Evolutionary conservation across 2,797 vertebrate species (phyloP), one percentile per base, ranked within the genome.

Genomic region (Peromyscus melanophrys): DNA sequence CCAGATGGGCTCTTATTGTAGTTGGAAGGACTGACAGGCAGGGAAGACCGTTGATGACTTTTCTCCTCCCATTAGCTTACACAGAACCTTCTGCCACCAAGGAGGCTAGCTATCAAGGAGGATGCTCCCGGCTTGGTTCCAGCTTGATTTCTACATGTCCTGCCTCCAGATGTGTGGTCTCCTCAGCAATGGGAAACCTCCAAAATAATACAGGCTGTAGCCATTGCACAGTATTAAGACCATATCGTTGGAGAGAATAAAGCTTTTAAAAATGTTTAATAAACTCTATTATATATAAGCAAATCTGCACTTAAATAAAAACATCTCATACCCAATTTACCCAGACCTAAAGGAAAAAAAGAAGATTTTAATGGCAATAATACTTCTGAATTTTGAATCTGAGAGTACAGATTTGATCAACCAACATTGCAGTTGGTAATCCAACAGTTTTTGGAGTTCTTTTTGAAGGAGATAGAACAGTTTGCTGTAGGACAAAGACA

Each of bases 401-500:
- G 52, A 90, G 92, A 85, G 17, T 43, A 65, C 89, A 31, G 2
- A 2, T 67, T 96, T 90, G 67, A 34, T 83, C 16, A 93, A 29
- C 21, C 31, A 96, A 89, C 0, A 17, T 69, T 75, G 84, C 88
- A 31, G 89, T 95, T 95, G 43, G 14, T 37, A 89, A 96, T 55
- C 6, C 73, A 95, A 76, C 43, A 73, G 69, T 40, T 96, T 94
- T 84, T 43, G 80, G 89, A 73, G 27, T 77, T 89, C 89, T 81
- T 55, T 92, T 76, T 78, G n/a, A 95, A 94, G 75, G 65, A 83
- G 37, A 78, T 75, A 46, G 75, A 92, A 93, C 19, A 92, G 46
- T 95, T 95, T 96, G 82, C 37, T 92, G 90, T 90, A 92, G 95
- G 84, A 88, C 29, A 67, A 83, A 96, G 82, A 75, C 10, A 71